phyloP scores from a whole-genome alignment of 2,797 vertebrate genomes.

The Clarias pachynema region DNA sequence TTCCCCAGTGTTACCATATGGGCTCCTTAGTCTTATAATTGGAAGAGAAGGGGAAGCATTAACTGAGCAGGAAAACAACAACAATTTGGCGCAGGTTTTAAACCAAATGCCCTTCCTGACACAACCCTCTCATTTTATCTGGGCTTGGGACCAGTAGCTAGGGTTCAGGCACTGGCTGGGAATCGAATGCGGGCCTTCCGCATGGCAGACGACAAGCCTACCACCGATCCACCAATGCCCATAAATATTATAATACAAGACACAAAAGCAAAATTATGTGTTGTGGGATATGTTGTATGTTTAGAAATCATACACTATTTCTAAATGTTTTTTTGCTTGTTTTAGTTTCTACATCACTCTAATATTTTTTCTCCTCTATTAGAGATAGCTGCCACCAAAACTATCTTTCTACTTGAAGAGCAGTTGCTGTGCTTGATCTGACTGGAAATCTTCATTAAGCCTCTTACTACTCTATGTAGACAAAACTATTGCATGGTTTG shows the following conservation, averaged over 20 bases:
- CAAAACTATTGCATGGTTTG: conserved; percentile 32
- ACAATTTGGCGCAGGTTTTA: too few species aligned
- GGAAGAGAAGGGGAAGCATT: neutral
- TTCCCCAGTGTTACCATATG: too few species aligned
- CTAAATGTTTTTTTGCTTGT: neutral
- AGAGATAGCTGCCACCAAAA: conserved; percentile 6
- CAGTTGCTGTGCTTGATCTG: conserved; percentile 29
- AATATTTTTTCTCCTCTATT: neutral
- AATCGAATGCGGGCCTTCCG: too few species aligned
- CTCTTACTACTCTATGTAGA: conserved; percentile 29
- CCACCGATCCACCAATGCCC: neutral
- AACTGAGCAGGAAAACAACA: neutral
- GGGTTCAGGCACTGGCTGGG: too few species aligned
- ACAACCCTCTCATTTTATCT: too few species aligned
- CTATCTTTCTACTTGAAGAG: conserved; percentile 2
- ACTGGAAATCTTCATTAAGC: conserved; percentile 25
- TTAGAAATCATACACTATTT: neutral
- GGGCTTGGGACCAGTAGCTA: too few species aligned
- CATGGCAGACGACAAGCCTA: too few species aligned
- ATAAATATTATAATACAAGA: neutral
- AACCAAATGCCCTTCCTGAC: too few species aligned
- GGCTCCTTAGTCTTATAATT: neutral
- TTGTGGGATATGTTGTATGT: neutral
- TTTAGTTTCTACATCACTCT: neutral
- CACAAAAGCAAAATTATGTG: neutral